phyloP scores from a whole-genome alignment of 2,797 vertebrate genomes.

The Loriculus beryllinus region DNA sequence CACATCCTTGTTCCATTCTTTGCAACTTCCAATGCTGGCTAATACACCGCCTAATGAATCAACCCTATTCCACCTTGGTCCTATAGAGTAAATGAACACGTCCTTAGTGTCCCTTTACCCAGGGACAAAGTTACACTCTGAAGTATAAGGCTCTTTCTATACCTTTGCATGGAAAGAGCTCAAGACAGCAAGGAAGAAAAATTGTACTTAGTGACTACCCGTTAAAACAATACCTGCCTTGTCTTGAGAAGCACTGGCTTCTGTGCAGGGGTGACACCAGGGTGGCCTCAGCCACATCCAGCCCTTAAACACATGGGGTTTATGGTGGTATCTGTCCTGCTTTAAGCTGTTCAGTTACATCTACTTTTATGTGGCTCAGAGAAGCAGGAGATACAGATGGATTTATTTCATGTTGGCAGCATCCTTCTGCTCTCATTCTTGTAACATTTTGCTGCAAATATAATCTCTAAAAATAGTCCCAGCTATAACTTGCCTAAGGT shows the following conservation, averaged over 20 bases:
- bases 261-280: background rate
- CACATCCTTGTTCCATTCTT: background rate
- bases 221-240: background rate
- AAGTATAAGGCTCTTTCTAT: background rate
- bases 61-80: fast-evolving
- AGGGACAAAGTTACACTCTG: background rate
- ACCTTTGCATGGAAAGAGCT: background rate
- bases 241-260: background rate
- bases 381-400: background rate
- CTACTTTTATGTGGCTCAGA: background rate
- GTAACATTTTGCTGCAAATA: constrained; percentile 53
- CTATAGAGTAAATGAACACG: background rate
- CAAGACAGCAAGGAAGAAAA: background rate
- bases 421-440: constrained; percentile 51
- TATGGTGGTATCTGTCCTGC: background rate
- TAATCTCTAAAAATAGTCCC: constrained; percentile 67
- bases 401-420: constrained; percentile 23
- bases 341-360: background rate
- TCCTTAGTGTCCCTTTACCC: background rate
- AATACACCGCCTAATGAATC: background rate
- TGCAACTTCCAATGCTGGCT: background rate
- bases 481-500: constrained; percentile 62
- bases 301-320: background rate
- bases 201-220: background rate
- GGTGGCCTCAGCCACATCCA: background rate